Evolutionary conservation across 2,888 invertebrate species (phyloP).

Genomic region (Ichneumon xanthorius): DNA sequence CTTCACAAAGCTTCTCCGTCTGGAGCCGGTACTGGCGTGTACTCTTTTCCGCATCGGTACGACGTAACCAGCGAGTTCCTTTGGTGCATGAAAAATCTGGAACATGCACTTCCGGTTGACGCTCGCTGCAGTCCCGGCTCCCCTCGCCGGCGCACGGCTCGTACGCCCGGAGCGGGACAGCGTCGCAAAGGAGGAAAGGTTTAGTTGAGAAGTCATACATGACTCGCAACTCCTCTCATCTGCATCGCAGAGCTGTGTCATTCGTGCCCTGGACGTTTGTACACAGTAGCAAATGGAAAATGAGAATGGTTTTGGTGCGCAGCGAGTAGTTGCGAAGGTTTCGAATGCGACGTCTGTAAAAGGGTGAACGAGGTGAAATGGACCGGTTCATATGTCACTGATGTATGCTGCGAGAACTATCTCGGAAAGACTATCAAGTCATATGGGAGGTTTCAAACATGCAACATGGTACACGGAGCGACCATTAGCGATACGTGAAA

Average conservation of each 20-base stretch:
- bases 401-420: too few relatives aligned
- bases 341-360: too few relatives aligned
- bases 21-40: conserved; percentile 17
- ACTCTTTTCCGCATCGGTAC: conserved; percentile 41
- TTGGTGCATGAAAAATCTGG: conserved; percentile 63
- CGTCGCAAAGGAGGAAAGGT: conserved; percentile 29
- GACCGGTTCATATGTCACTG: too few relatives aligned
- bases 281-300: neutral
- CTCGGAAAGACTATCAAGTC: too few relatives aligned
- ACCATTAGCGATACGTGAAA: too few relatives aligned
- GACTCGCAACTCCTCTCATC: conserved; percentile 4
- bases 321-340: neutral
- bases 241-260: conserved; percentile 16
- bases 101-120: conserved; percentile 58
- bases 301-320: conserved; percentile 13
- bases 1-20: conserved; percentile 37
- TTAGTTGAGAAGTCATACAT: conserved; percentile 36
- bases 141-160: neutral
- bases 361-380: too few relatives aligned
- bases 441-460: too few relatives aligned
- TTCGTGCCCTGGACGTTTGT: conserved; percentile 9
- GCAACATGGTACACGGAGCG: too few relatives aligned
- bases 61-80: conserved; percentile 42
- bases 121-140: neutral
- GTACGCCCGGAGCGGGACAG: conserved; percentile 27